A percentile compares a stretch with the other conserved stretches of the same genome.
phyloP scores from a whole-genome alignment of 2,797 vertebrate genomes.

The Sandelia bainsii region DNA sequence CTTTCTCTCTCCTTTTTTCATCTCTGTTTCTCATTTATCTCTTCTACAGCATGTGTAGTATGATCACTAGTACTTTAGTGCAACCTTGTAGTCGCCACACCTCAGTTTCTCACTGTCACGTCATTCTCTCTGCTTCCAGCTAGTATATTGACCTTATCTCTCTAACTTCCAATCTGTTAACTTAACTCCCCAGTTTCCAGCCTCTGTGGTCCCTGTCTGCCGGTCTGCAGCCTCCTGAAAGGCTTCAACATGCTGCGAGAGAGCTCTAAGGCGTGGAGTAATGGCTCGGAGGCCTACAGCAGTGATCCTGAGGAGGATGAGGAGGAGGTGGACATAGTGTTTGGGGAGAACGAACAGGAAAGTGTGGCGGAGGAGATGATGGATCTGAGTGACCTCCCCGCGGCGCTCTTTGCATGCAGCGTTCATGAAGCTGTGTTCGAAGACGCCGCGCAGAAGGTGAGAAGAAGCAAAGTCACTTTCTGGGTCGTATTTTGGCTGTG shows the following conservation, averaged over 20 bases:
- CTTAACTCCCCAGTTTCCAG: conserved; percentile 24
- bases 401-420: conserved; percentile 92
- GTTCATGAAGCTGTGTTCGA: conserved; percentile 92
- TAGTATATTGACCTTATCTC: not conserved
- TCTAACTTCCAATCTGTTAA: conserved; percentile 1
- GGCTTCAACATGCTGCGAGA: conserved; percentile 86
- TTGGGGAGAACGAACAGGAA: conserved; percentile 91
- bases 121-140: not conserved
- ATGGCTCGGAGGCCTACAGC: conserved; percentile 91
- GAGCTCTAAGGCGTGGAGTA: conserved; percentile 89
- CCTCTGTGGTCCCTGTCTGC: conserved; percentile 32
- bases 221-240: conserved; percentile 24
- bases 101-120: not conserved
- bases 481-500: conserved; percentile 11
- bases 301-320: conserved; percentile 91
- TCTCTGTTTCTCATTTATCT: not conserved
- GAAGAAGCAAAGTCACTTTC: conserved; percentile 36
- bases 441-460: conserved; percentile 89
- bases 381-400: conserved; percentile 94
- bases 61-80: not conserved
- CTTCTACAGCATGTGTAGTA: not conserved
- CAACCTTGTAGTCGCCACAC: not conserved
- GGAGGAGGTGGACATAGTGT: conserved; percentile 93
- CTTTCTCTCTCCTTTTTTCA: not conserved
- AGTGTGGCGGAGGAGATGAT: conserved; percentile 92